Conservation (phyloP, 2,113 vertebrate species). For the Corynorhinus townsendii region DNA sequence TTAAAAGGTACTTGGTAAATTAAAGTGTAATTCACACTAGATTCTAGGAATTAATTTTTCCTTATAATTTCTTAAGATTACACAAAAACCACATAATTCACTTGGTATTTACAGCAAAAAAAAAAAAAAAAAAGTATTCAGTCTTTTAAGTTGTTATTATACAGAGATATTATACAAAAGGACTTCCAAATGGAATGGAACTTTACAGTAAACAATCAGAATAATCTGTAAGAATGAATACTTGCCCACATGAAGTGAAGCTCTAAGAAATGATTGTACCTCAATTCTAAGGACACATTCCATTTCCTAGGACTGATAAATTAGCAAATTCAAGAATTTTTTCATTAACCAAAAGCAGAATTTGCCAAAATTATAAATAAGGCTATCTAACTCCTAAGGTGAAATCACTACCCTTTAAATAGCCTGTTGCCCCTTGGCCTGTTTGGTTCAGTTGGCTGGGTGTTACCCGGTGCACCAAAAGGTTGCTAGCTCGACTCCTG, state of each 20-base stretch:
- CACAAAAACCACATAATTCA: neutral
- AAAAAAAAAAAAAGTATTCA: neutral
- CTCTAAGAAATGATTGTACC: neutral
- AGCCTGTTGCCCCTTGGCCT: neutral
- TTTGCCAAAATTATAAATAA: conserved; percentile 10
- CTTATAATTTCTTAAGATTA: neutral
- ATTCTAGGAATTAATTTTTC: neutral
- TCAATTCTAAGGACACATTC: conserved; percentile 13
- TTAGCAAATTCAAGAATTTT: conserved; percentile 2
- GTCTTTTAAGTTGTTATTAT: neutral
- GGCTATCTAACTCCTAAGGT: neutral
- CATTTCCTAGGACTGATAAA: neutral
- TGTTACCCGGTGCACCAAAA: neutral
- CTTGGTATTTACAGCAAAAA: neutral
- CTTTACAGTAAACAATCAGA: neutral
- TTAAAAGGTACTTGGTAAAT: neutral
- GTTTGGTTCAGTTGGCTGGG: neutral
- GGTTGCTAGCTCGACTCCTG: neutral
- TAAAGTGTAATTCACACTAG: neutral
- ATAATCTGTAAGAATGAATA: neutral
- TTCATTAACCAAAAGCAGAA: conserved; percentile 1
- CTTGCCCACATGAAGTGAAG: neutral
- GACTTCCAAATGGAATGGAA: neutral
- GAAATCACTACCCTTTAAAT: neutral
- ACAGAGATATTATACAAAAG: neutral